These are phyloP conservation scores for Nymphalis io DNA, from an alignment of 1,140 invertebrate species.

Conservation along the genomic window DNA sequence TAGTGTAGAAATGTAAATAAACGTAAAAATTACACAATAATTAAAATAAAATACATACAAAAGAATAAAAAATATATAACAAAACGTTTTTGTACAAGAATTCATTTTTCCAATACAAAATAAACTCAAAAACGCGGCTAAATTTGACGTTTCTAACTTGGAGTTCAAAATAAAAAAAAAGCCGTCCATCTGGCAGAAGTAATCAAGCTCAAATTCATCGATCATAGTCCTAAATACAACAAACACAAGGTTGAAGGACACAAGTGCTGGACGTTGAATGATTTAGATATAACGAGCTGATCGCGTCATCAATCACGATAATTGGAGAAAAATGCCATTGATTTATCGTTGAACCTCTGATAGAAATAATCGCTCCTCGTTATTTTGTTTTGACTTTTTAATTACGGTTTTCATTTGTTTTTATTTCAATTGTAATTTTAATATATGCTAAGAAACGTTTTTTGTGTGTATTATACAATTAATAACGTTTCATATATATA, in stretches of 20 bases:
- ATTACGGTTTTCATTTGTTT: not conserved
- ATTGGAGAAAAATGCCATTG: conserved; percentile 13
- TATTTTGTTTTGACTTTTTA: not conserved
- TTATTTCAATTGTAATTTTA: no score
- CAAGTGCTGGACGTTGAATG: conserved; percentile 22
- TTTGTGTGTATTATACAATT: no score
- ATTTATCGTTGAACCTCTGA: conserved; percentile 4
- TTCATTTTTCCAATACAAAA: no score
- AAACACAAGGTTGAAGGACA: not conserved
- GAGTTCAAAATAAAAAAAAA: not conserved
- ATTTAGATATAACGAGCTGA: conserved; percentile 31
- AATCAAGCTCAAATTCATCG: conserved; percentile 13
- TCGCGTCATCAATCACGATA: conserved; percentile 21
- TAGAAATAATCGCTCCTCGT: not conserved
- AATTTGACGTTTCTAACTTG: not conserved
- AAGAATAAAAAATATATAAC: no score
- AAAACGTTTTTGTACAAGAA: no score
- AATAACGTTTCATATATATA: no score
- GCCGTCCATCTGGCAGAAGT: not conserved
- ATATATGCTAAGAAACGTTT: no score
- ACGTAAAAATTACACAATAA: no score
- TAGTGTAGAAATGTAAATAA: no score
- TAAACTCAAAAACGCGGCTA: no score
- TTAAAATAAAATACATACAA: no score
- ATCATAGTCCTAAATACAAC: conserved; percentile 25